Evolutionary conservation across 1,140 invertebrate species (phyloP).

Genomic region (Drosophila chauvacae): DNA sequence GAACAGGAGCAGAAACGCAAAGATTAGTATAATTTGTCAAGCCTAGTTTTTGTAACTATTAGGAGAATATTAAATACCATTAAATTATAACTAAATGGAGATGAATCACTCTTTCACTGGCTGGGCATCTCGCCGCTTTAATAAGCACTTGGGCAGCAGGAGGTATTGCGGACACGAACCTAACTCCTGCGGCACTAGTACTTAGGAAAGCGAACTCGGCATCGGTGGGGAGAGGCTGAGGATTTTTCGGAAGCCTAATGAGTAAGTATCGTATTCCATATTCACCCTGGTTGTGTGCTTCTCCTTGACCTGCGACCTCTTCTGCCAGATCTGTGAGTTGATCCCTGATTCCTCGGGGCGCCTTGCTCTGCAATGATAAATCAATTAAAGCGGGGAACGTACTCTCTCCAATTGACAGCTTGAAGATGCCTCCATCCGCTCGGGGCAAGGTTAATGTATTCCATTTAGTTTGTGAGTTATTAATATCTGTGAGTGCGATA

Average conservation of each 20-base stretch:
- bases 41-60: constrained; percentile 78
- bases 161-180: constrained; percentile 76
- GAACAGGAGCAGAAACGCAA: constrained; percentile 59
- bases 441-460: constrained; percentile 54
- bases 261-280: constrained; percentile 20
- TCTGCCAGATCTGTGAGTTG: constrained; percentile 17
- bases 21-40: constrained; percentile 79
- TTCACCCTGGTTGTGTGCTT: constrained; percentile 15
- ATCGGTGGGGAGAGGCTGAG: background rate
- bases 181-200: constrained; percentile 85
- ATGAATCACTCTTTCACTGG: constrained; percentile 26
- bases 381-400: constrained; percentile 14
- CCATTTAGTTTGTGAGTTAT: constrained; percentile 63
- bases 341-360: constrained; percentile 8
- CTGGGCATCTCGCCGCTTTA: constrained; percentile 75
- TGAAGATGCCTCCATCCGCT: constrained; percentile 42
- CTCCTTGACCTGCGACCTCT: constrained; percentile 5
- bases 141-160: constrained; percentile 85
- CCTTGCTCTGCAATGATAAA: constrained; percentile 32
- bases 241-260: constrained; percentile 13
- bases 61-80: constrained; percentile 73
- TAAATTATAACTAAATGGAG: constrained; percentile 68
- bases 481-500: constrained; percentile 48
- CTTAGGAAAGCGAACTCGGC: constrained; percentile 83
- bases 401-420: constrained; percentile 52